Conservation (phyloP, 2,888 invertebrate species). For the Dendrolimus pini region DNA sequence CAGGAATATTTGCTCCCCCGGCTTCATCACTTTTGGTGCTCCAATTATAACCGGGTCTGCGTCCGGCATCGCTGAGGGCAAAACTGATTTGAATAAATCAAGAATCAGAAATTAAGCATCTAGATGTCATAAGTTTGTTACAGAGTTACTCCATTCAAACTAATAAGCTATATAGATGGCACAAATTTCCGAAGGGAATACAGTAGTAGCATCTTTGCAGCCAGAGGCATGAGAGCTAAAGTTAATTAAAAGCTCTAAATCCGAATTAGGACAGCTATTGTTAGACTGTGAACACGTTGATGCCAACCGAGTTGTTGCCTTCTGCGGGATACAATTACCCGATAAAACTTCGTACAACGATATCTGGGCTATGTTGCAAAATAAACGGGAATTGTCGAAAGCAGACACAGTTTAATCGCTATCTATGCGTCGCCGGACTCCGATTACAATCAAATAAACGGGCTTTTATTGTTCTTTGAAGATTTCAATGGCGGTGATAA, state of each 20-base stretch:
- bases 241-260: constrained; percentile 38
- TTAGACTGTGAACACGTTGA: neutral
- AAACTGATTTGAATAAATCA: constrained; percentile 45
- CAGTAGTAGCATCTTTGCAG: constrained; percentile 14
- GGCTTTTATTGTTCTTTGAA: neutral
- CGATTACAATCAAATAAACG: neutral
- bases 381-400: neutral
- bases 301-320: neutral
- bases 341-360: neutral
- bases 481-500: neutral
- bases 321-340: neutral
- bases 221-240: constrained; percentile 23
- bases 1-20: constrained; percentile 61
- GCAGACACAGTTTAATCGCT: neutral
- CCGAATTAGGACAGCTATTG: constrained; percentile 14
- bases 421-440: neutral
- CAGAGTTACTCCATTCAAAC: constrained; percentile 18
- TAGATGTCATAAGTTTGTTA: constrained; percentile 24
- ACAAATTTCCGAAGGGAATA: constrained; percentile 26
- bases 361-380: neutral
- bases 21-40: constrained; percentile 59
- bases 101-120: constrained; percentile 8
- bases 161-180: constrained; percentile 8
- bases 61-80: constrained; percentile 60
- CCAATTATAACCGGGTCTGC: constrained; percentile 59